Percentiles rank a stretch among this genome's conserved stretches.
These are phyloP conservation scores for Acronicta aceris DNA, from an alignment of 2,888 invertebrate species.

Conservation along the genomic window DNA sequence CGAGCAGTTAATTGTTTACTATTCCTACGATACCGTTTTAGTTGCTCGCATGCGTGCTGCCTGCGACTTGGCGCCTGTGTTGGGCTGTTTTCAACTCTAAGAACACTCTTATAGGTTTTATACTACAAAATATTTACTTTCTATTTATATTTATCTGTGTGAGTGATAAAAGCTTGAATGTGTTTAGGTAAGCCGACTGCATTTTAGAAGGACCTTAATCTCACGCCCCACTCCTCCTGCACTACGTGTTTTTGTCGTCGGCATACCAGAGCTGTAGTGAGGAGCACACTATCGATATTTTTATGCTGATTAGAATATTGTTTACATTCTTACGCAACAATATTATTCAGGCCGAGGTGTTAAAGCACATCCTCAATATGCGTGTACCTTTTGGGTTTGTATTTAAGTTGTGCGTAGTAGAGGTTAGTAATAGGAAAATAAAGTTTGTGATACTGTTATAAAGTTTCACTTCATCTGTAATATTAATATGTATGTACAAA, in stretches of 20 bases:
- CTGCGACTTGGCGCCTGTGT: conserved; percentile 62
- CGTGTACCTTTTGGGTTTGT: conserved; percentile 29
- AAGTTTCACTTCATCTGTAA: conserved; percentile 16
- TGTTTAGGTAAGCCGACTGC: conserved; percentile 80
- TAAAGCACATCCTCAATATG: conserved; percentile 40
- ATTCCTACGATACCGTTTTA: conserved; percentile 82
- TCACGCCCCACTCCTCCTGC: conserved; percentile 74
- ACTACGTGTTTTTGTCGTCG: conserved; percentile 78
- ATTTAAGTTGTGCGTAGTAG: conserved; percentile 18
- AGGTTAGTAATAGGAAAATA: conserved; percentile 25
- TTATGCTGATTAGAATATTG: conserved; percentile 59
- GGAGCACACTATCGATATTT: conserved; percentile 67
- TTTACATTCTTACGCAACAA: conserved; percentile 54
- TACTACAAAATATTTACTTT: conserved; percentile 52
- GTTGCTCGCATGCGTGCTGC: conserved; percentile 74
- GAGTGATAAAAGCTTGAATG: conserved; percentile 77
- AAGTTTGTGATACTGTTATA: conserved; percentile 18
- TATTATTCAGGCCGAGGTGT: conserved; percentile 28
- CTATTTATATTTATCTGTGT: conserved; percentile 67
- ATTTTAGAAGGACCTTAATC: conserved; percentile 84
- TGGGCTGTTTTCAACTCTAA: conserved; percentile 66
- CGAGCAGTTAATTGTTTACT: conserved; percentile 83
- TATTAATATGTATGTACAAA: conserved; percentile 41
- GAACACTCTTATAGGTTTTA: conserved; percentile 62
- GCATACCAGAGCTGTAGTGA: conserved; percentile 77